Evolutionary conservation across 2,888 invertebrate genomes (phyloP), one percentile per base, ranked within the genome.

Genomic region (Malthinus seriepunctatus): DNA sequence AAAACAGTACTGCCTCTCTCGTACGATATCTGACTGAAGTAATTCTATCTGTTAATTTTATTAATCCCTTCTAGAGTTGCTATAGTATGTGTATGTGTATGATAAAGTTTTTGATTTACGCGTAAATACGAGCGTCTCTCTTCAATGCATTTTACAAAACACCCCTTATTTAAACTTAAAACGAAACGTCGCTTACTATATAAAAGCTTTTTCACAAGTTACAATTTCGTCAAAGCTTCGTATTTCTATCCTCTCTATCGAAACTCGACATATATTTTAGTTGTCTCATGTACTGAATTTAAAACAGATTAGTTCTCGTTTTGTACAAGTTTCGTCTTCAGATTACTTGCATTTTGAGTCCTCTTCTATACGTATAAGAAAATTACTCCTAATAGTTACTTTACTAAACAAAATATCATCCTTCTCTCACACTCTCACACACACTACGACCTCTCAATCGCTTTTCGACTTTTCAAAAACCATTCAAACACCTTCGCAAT

Each of bases 11-110:
- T 23, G 23, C 2, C 23, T 23, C 23, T 23, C 65, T 59, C 64
- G 63, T 65, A 64, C 69, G 67, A 69, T 65, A 70, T 70, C 67
- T 66, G 71, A 67, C 66, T 71, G 70, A 69, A 73, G 73, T 74
- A 73, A 73, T 71, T 74, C 73, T 74, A 75, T 75, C 74, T 74
- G 75, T 76, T 76, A 76, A 75, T 76, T 76, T 76, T 73, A 75
- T 76, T 76, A 76, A 76, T 74, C 75, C 74, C 70, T 64, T 69
- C 70, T 69, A 65, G 63, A 63, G 63, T 63, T 57, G 60, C 63
- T 61, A 49, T 57, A 55, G 23, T 23, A 23, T 2, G 2, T 3
- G 23, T 23, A 23, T 23, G 23, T 61, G 57, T 56, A 51, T 54
- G 51, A 12, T 35, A 54, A 51, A 55, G 61, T 63, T 63, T 60